phyloP scores from a whole-genome alignment of 1,140 invertebrate genomes.

The Macrocentrus cingulum region DNA sequence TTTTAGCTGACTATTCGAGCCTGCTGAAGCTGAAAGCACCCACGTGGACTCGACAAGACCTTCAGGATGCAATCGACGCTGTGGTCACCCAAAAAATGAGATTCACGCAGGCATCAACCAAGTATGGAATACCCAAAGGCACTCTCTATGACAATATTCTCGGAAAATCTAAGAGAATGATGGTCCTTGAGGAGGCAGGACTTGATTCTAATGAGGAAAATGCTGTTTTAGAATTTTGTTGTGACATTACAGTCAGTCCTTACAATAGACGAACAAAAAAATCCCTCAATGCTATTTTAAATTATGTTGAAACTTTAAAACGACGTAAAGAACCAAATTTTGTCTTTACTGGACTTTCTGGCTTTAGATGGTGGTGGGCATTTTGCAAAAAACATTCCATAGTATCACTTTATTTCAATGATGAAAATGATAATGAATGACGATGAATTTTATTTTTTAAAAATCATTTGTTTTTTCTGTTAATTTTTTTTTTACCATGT shows the following conservation, averaged over 20 bases:
- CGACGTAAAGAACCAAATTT: slow-evolving; percentile 66
- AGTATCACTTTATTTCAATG: slow-evolving; percentile 67
- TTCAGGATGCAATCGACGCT: slow-evolving; percentile 74
- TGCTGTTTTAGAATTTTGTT: slow-evolving; percentile 72
- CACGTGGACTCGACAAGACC: slow-evolving; percentile 74
- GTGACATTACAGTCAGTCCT: slow-evolving; percentile 70
- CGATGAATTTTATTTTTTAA: slow-evolving; percentile 1
- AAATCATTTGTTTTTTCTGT: background rate
- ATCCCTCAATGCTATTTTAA: slow-evolving; percentile 66
- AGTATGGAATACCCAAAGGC: slow-evolving; percentile 75
- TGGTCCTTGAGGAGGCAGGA: slow-evolving; percentile 70
- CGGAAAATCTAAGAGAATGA: slow-evolving; percentile 76
- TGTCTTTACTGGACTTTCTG: slow-evolving; percentile 67
- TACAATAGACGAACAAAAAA: slow-evolving; percentile 74
- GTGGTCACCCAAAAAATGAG: slow-evolving; percentile 76
- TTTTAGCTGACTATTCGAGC: slow-evolving; percentile 62
- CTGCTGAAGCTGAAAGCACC: slow-evolving; percentile 72
- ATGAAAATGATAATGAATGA: slow-evolving; percentile 54
- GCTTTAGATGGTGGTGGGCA: slow-evolving; percentile 80
- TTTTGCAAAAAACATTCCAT: slow-evolving; percentile 80
- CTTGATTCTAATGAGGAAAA: slow-evolving; percentile 66
- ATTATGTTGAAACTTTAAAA: slow-evolving; percentile 67
- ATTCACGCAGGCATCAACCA: slow-evolving; percentile 72
- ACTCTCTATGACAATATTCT: slow-evolving; percentile 79
- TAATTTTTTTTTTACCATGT: too few relatives aligned